Evolutionary conservation across 1,140 invertebrate species (phyloP), one percentile per base, ranked within the genome.

Genomic region (Littorina saxatilis): DNA sequence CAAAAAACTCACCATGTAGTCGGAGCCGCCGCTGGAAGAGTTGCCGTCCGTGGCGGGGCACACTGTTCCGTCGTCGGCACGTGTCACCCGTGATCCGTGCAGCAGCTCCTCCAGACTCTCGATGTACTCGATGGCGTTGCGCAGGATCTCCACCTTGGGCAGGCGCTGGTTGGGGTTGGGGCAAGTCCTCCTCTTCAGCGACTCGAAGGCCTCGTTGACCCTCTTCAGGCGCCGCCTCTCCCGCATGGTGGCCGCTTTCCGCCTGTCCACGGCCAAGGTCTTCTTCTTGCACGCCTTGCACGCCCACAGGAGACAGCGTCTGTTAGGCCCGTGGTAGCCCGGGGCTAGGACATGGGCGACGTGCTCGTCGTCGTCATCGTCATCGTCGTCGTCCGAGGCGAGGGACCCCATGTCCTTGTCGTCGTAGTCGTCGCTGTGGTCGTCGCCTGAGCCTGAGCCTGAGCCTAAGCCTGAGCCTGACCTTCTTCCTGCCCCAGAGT

Each of bases 181-280:
- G 88, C 98, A 97, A 0, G 98, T 98, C 83, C 98, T 93, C 88
- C 96, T 94, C 90, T 99, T 98, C 58, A 99, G 93, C 40, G 97
- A 95, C 92, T 99, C 98, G 92, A 99, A 99, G 0, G 98, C 98
- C 93, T 99, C 98, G 92, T 99, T 99, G 83, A 99, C 98, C 95
- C 99, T 99, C 89, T 97, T 94, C 52, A 99, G 94, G 82, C 98
- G 94, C 83, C 98, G 93, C 84, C 98, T 93, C 91, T 99, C 98
- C 0, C 98, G 93, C 90, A 99, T 94, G 0, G 98, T 99, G 1
- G 98, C 98, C 7, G 98, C 98, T 94, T 99, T 99, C 88, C 98
- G 94, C 55, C 98, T 93, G 92, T 99, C 98, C 0, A 99, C 96
- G 5, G 97, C 96, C 27, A 98, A 96, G 5, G 96, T 97, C 93